A percentile compares a stretch with the other conserved stretches of the same genome.
Evolutionary conservation across 2,113 vertebrate genomes (phyloP).

Genomic region (Campylorhamphus procurvoides): DNA sequence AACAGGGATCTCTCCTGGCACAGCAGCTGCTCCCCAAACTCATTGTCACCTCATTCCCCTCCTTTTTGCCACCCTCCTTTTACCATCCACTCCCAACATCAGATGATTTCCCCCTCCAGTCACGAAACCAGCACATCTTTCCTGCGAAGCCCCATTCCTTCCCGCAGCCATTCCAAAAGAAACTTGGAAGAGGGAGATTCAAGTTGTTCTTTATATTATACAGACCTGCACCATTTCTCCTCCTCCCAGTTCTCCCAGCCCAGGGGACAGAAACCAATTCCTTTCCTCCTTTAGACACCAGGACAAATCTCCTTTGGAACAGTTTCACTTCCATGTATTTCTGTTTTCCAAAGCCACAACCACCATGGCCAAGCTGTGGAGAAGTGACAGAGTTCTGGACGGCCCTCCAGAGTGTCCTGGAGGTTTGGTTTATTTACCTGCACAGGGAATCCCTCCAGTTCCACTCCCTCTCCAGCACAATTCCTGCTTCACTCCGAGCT

Average conservation of each 20-base stretch:
- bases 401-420: background rate
- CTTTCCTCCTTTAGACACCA: background rate
- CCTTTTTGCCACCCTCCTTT: background rate
- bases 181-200: background rate
- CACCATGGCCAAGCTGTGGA: background rate
- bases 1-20: background rate
- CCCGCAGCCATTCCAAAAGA: background rate
- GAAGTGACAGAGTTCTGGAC: background rate
- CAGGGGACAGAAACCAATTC: rapidly evolving
- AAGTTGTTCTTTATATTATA: background rate
- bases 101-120: background rate
- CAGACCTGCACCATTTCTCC: background rate
- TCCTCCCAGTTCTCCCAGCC: background rate
- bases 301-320: background rate
- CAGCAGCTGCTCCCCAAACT: background rate
- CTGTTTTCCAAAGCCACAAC: background rate
- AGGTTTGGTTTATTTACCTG: background rate
- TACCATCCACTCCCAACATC: background rate
- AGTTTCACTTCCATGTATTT: background rate
- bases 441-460: background rate
- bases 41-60: background rate
- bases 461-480: background rate
- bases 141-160: background rate
- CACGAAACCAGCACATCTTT: background rate
- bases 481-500: background rate